phyloP scores from a whole-genome alignment of 2,888 invertebrate genomes.

The Caenorhabditis becei region DNA sequence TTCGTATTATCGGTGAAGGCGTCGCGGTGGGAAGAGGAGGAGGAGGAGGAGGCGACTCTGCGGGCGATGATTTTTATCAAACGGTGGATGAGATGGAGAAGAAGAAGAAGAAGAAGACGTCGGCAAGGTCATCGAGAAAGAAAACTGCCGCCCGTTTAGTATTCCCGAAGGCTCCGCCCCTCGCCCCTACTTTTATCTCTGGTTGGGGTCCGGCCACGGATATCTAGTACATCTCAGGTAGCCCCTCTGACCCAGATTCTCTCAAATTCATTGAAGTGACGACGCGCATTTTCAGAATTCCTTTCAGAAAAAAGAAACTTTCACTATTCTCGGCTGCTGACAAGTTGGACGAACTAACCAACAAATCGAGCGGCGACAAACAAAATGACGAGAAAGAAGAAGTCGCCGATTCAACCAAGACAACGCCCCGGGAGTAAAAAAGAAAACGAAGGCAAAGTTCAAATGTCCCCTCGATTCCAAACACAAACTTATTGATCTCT shows the following conservation, averaged over 20 bases:
- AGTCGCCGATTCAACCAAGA: not conserved
- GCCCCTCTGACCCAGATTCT: constrained; percentile 22
- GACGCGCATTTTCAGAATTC: too few species aligned
- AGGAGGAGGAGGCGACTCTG: not conserved
- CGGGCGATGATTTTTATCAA: constrained; percentile 56
- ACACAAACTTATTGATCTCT: constrained; percentile 44
- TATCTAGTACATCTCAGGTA: not conserved
- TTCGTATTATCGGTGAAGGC: not conserved
- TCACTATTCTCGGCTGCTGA: not conserved
- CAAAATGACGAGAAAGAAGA: constrained; percentile 16
- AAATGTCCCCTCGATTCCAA: constrained; percentile 13
- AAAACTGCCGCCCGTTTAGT: constrained; percentile 43
- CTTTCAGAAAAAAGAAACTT: not conserved
- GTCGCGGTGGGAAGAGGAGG: not conserved
- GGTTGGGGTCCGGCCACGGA: constrained; percentile 14
- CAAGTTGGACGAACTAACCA: constrained; percentile 50
- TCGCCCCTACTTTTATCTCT: not conserved
- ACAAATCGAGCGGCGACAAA: constrained; percentile 8
- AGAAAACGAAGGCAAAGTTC: constrained; percentile 39
- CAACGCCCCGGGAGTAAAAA: not conserved
- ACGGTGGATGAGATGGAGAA: constrained; percentile 7
- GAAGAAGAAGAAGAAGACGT: constrained; percentile 7
- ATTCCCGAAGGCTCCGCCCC: constrained; percentile 48
- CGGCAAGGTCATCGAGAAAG: constrained; percentile 54
- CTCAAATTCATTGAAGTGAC: too few species aligned